These are phyloP conservation scores for Caenorhabditis uteleia DNA, from an alignment of 2,888 invertebrate genomes.

Conservation along the genomic window DNA sequence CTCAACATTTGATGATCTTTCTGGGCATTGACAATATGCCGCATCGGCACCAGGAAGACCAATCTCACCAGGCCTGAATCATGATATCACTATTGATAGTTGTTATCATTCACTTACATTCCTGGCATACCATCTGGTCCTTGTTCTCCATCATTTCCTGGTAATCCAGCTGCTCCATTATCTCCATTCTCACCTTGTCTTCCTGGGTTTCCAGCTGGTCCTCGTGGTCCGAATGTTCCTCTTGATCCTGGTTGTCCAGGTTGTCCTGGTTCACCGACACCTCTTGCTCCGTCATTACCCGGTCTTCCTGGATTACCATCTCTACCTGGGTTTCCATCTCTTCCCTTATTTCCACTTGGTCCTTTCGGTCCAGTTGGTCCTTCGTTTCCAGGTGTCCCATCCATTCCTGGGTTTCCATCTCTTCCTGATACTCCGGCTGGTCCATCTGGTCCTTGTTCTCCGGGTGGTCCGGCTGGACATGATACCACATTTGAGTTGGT, in stretches of 20 bases:
- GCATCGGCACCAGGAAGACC: conserved; percentile 32
- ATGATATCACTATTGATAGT: not conserved
- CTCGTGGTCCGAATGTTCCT: conserved; percentile 31
- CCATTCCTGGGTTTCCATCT: conserved; percentile 29
- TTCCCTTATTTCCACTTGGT: conserved; percentile 29
- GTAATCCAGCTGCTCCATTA: conserved; percentile 31
- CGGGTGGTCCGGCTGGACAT: conserved; percentile 33
- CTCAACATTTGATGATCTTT: conserved; percentile 19
- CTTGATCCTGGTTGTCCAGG: conserved; percentile 25
- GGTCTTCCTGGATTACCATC: conserved; percentile 40
- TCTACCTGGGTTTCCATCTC: conserved; percentile 27
- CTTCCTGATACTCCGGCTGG: conserved; percentile 21
- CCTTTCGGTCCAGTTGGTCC: conserved; percentile 36
- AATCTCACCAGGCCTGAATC: conserved; percentile 23
- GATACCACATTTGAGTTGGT: conserved; percentile 2
- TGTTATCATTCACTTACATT: conserved; percentile 17
- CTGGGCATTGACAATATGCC: conserved; percentile 36
- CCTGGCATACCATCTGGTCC: conserved; percentile 42
- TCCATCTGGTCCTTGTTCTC: conserved; percentile 31
- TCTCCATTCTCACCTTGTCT: conserved; percentile 30
- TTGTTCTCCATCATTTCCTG: conserved; percentile 35
- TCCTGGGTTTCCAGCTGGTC: conserved; percentile 30
- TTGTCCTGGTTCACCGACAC: conserved; percentile 16
- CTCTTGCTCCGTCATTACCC: conserved; percentile 34
- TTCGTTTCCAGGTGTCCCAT: conserved; percentile 39